Evolutionary conservation across 2,888 invertebrate genomes (phyloP), one percentile per base, ranked within the genome.

Genomic region (Chrysotoxum bicinctum): DNA sequence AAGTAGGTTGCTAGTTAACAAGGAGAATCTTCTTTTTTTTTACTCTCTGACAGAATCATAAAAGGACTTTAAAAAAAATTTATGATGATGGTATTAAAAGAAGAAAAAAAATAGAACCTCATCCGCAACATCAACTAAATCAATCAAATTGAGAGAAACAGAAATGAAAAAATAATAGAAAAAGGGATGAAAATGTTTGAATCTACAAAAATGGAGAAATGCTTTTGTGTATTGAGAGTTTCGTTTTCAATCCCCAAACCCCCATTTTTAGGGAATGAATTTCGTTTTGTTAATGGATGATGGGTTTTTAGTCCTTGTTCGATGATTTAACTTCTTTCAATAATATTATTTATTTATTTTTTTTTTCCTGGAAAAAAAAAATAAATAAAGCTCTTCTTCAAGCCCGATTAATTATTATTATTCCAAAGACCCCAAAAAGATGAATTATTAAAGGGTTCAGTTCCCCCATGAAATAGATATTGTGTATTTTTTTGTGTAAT

Each of bases 1-100:
- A 66, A 66, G 50, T 66, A 66, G 66, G 66, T 66, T 50, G 50
- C 66, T 66, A 66, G 64, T 64, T 64, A 48, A 48, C 64, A 64
- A 64, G 50, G 66, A 21, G 21, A 16, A 3, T 26, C 50, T 48
- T 48, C n/a, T 66, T 45, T 0, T 9, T 0, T 16, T 1, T 16
- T 10, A 35, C n/a, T 50, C 23, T 23, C 21, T 8, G 35, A 50
- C n/a, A 35, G 50, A 50, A 66, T 48, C 69, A 45, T 26, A 52
- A 74, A 69, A 45, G 16, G 35, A 76, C 26, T 56, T 48, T 72
- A 21, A 50, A 64, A 62, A 48, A 62, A 77, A 73, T 68, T 68
- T 82, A 77, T 68, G 37, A 45, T 52, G 45, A 73, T 77, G 66
- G 60, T 58, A 52, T 16, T 52, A n/a, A 26, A 19, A 19, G 54